Conservation (phyloP, 2,797 vertebrate genomes). For the Silurus aristotelis region DNA sequence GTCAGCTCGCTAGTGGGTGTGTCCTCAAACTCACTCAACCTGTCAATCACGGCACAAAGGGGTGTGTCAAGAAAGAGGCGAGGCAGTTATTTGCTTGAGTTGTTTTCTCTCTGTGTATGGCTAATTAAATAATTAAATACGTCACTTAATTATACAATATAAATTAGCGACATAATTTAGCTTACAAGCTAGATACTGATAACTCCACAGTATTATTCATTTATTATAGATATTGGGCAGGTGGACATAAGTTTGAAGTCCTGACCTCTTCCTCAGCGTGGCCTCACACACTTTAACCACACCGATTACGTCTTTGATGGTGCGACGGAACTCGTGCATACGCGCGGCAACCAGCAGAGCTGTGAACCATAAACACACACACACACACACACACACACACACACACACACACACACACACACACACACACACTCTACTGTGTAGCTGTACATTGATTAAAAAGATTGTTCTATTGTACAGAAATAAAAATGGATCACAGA, state of each 20-base stretch:
- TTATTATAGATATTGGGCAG: too few species aligned
- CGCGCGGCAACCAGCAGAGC: conserved; percentile 92
- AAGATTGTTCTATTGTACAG: too few species aligned
- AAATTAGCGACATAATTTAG: neutral
- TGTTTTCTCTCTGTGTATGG: neutral
- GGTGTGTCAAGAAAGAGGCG: neutral
- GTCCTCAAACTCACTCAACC: conserved; percentile 91
- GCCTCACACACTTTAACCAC: conserved; percentile 97
- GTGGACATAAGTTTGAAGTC: neutral
- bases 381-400: neutral
- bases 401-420: too few species aligned
- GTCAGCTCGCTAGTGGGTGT: conserved; percentile 95
- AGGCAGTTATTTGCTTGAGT: neutral
- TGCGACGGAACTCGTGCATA: conserved; percentile 92
- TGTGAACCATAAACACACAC: conserved; percentile 54
- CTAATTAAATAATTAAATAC: neutral
- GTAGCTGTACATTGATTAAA: too few species aligned
- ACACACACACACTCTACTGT: too few species aligned
- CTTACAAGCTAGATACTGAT: neutral
- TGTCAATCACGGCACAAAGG: conserved; percentile 56
- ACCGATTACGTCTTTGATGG: conserved; percentile 88
- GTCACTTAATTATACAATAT: neutral
- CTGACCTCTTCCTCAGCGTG: conserved; percentile 90
- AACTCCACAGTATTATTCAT: neutral
- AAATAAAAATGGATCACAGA: too few species aligned